Evolutionary conservation across 2,797 vertebrate genomes (phyloP).

Genomic region (Carduelis carduelis): DNA sequence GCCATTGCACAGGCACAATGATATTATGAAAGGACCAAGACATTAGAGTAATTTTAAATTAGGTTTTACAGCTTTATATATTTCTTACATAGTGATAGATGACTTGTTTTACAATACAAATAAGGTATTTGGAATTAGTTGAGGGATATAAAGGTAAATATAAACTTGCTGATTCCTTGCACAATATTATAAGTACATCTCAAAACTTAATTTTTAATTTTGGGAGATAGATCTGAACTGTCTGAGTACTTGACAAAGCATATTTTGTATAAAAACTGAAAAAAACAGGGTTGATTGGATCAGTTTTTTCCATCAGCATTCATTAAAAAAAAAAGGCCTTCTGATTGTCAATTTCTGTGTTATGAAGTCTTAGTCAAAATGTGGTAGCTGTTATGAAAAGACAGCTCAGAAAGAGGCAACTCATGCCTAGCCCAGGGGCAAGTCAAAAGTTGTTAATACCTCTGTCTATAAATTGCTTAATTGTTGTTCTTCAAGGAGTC

Average conservation of each 20-base stretch:
- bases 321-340: background rate
- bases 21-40: background rate
- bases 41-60: background rate
- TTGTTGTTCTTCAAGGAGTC: background rate
- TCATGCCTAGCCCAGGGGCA: background rate
- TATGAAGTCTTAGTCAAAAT: background rate
- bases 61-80: background rate
- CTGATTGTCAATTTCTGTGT: background rate
- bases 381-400: background rate
- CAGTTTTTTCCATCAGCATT: rapidly evolving
- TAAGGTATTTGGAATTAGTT: background rate
- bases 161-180: background rate
- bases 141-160: background rate
- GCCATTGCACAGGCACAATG: background rate
- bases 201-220: background rate
- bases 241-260: background rate
- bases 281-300: background rate
- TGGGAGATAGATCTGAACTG: background rate
- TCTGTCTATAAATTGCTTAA: background rate
- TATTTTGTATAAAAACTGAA: background rate
- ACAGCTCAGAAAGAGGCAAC: background rate
- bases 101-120: background rate
- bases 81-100: background rate
- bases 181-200: background rate
- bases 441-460: background rate